phyloP scores from a whole-genome alignment of 2,797 vertebrate species.

The Onychomys arenicola region DNA sequence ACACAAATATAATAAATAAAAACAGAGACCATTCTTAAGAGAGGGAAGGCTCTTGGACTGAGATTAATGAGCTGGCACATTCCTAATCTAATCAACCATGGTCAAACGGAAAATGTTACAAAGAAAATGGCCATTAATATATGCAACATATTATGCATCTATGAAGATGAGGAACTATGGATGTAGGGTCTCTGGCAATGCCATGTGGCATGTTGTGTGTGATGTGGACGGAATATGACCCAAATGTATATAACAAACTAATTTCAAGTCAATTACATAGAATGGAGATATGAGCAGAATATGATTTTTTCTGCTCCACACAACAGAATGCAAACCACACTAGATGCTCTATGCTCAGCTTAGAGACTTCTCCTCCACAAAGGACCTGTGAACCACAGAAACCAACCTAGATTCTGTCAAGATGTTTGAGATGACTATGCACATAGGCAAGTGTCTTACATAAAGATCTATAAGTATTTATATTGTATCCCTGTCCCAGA shows the following conservation, averaged over 20 bases:
- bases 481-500: slow-evolving; percentile 16
- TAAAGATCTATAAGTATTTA: slow-evolving; percentile 61
- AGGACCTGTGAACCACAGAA: slow-evolving; percentile 56
- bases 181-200: background rate
- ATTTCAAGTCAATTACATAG: slow-evolving; percentile 31
- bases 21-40: slow-evolving; percentile 27
- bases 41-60: background rate
- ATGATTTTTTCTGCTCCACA: background rate
- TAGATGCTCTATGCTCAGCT: slow-evolving; percentile 42
- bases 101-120: background rate
- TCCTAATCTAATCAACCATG: background rate
- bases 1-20: no score
- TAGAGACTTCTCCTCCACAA: slow-evolving; percentile 46
- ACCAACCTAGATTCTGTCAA: slow-evolving; percentile 64
- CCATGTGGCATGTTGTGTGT: background rate
- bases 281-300: slow-evolving; percentile 29
- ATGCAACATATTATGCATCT: background rate
- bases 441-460: slow-evolving; percentile 55
- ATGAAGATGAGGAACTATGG: background rate
- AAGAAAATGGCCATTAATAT: background rate
- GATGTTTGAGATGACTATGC: slow-evolving; percentile 68
- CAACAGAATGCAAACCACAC: slow-evolving; percentile 46
- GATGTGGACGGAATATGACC: slow-evolving; percentile 3
- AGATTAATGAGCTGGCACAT: background rate
- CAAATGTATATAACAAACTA: slow-evolving; percentile 20